phyloP scores from a whole-genome alignment of 2,797 vertebrate genomes.

The Phrynocephalus forsythii region DNA sequence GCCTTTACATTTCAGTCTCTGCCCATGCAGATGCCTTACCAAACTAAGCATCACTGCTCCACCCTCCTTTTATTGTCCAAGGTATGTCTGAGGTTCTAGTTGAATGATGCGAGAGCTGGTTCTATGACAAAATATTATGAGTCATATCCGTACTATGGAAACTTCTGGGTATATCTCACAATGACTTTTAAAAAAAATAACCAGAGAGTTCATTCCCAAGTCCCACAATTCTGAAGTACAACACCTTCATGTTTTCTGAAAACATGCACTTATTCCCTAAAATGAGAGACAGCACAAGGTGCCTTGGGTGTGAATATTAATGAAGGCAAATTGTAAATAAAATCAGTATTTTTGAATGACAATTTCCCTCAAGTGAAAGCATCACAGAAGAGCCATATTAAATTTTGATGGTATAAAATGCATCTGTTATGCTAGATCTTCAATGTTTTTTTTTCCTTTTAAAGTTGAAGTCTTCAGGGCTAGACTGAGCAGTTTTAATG shows the following conservation, averaged over 20 bases:
- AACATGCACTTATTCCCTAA: neutral
- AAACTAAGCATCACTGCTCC: neutral
- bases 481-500: neutral
- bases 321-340: slow-evolving; percentile 8
- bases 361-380: neutral
- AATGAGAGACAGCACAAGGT: neutral
- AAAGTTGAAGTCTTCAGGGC: neutral
- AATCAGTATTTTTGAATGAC: neutral
- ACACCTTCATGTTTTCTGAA: neutral
- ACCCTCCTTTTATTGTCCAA: neutral
- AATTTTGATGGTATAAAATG: slow-evolving; percentile 5
- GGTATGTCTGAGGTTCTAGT: neutral
- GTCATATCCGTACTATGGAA: neutral
- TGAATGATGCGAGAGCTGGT: neutral
- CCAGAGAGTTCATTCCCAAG: neutral
- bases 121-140: neutral
- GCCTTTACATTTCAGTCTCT: neutral
- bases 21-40: neutral
- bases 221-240: neutral
- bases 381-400: neutral
- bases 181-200: no score
- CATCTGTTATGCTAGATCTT: neutral
- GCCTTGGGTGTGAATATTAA: neutral
- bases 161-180: neutral
- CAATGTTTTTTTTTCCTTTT: neutral